phyloP scores from a whole-genome alignment of 2,113 vertebrate species.

The Acanthisitta chloris region DNA sequence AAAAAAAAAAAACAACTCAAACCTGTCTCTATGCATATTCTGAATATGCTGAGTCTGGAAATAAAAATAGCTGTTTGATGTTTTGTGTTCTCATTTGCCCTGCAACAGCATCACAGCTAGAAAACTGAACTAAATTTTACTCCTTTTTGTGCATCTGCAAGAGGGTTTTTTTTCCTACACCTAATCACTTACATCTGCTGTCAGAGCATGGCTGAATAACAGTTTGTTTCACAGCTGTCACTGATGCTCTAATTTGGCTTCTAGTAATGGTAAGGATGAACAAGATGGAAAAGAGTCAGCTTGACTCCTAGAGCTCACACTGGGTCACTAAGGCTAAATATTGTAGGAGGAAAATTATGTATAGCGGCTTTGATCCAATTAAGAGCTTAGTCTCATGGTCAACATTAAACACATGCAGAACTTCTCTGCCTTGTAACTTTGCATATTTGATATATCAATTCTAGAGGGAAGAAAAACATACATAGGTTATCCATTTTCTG shows the following conservation, averaged over 20 bases:
- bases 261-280: not conserved
- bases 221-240: not conserved
- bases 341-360: not conserved
- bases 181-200: not conserved
- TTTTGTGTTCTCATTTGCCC: conserved; percentile 7
- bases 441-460: not conserved
- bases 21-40: conserved; percentile 9
- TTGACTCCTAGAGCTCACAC: not conserved
- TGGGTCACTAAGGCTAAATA: not conserved
- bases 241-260: not conserved
- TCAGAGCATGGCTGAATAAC: not conserved
- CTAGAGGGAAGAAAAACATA: not conserved
- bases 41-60: conserved; percentile 13
- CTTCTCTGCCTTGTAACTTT: not conserved
- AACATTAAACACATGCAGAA: not conserved
- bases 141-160: not conserved
- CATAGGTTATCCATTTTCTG: not conserved
- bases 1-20: not conserved
- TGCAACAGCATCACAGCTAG: not conserved
- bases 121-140: conserved; percentile 1
- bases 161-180: not conserved
- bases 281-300: not conserved
- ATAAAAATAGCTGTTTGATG: conserved; percentile 43
- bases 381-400: not conserved
- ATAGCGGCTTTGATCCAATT: not conserved